Conservation (phyloP, 2,113 vertebrate genomes). For the Peromyscus maniculatus region DNA sequence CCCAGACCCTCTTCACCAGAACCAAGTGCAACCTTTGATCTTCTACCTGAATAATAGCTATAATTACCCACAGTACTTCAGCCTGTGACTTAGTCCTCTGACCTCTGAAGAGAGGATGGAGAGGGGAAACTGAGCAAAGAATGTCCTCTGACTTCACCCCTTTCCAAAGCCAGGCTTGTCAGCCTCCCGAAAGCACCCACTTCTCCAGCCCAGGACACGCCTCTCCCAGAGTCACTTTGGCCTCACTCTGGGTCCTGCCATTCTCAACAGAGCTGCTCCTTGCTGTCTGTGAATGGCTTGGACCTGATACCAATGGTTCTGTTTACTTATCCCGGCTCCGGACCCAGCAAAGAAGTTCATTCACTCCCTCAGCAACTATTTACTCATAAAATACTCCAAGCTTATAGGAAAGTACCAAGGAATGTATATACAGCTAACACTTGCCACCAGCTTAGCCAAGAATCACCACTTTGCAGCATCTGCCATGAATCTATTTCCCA, state of each 20-base stretch:
- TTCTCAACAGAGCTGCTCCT: accelerated
- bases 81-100: not conserved
- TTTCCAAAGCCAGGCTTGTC: not conserved
- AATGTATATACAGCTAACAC: not conserved
- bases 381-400: slow-evolving; percentile 4
- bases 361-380: not conserved
- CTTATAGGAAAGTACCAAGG: not conserved
- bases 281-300: not conserved
- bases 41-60: no score
- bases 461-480: not conserved
- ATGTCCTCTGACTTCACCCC: not conserved
- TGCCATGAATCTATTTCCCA: not conserved
- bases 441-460: not conserved
- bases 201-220: no score
- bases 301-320: not conserved
- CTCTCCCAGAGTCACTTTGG: accelerated
- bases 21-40: not conserved
- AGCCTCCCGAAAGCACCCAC: accelerated
- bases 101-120: not conserved
- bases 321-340: not conserved
- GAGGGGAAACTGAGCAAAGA: no score
- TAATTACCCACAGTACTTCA: no score
- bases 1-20: not conserved
- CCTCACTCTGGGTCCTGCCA: not conserved
- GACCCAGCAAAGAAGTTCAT: not conserved